A percentile compares a stretch with the other conserved stretches of the same genome.
Conservation (phyloP, 2,797 vertebrate genomes). For the Brachymystax lenok region DNA sequence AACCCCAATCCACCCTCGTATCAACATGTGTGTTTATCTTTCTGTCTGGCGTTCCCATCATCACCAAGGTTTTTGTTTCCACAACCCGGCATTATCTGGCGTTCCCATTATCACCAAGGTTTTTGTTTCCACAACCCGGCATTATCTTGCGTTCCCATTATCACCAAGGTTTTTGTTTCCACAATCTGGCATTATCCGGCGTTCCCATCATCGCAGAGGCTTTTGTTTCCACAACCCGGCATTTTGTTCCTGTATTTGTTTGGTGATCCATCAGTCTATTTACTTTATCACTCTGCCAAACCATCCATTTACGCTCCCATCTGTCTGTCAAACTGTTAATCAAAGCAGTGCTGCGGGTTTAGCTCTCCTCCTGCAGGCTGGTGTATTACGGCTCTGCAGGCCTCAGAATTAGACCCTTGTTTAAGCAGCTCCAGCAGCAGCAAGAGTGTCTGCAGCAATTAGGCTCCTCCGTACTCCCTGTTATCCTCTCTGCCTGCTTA, state of each 20-base stretch:
- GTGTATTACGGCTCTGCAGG: conserved; percentile 19
- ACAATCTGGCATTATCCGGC: conserved; percentile 58
- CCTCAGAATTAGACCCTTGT: conserved; percentile 40
- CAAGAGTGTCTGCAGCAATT: conserved; percentile 48
- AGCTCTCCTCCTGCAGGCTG: conserved; percentile 26
- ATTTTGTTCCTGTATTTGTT: conserved; percentile 74
- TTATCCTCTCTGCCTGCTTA: conserved; percentile 42
- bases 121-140: conserved; percentile 20
- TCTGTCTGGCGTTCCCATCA: conserved; percentile 72
- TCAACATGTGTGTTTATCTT: conserved; percentile 80
- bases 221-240: conserved; percentile 56
- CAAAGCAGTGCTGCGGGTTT: conserved; percentile 52
- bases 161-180: conserved; percentile 54
- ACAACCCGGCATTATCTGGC: conserved; percentile 58
- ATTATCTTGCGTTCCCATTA: conserved; percentile 72
- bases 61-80: conserved; percentile 54
- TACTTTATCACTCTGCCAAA: conserved; percentile 84
- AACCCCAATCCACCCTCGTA: conserved; percentile 60
- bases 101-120: too few relatives aligned
- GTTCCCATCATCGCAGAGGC: too few relatives aligned
- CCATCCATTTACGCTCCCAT: conserved; percentile 82
- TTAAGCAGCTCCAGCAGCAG: conserved; percentile 32
- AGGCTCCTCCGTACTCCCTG: conserved; percentile 29
- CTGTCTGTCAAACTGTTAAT: conserved; percentile 83
- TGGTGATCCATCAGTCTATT: conserved; percentile 84